Percentiles rank a stretch among this genome's conserved stretches.
Conservation (phyloP, 2,797 vertebrate genomes). For the Pipistrellus pipistrellus region DNA sequence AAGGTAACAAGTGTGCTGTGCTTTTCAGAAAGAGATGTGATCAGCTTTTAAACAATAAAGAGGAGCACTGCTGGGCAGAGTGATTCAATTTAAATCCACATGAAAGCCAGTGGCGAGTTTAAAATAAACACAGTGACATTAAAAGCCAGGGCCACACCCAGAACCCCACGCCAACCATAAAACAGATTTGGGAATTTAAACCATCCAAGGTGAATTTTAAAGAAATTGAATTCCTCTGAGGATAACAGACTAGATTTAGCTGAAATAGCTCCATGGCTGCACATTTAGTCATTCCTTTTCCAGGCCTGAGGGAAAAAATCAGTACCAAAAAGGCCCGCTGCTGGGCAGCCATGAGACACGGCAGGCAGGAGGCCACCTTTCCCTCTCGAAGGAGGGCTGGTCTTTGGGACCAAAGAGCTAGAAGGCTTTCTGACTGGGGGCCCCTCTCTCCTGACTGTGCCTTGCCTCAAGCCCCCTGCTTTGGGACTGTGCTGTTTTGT, state of each 20-base stretch:
- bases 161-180: constrained; percentile 46
- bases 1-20: constrained; percentile 74
- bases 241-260: constrained; percentile 65
- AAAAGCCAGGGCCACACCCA: constrained; percentile 69
- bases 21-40: constrained; percentile 78
- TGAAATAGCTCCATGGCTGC: constrained; percentile 56
- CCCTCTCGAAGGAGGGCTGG: background rate
- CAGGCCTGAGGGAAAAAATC: constrained; percentile 29
- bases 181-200: constrained; percentile 70
- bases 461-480: background rate
- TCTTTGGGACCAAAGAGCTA: background rate
- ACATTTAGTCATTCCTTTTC: constrained; percentile 38
- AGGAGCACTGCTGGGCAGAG: constrained; percentile 68
- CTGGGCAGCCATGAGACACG: background rate
- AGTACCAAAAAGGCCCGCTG: background rate
- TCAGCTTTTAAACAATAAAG: constrained; percentile 82
- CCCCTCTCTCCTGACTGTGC: background rate
- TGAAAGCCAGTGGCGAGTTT: constrained; percentile 74
- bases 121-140: constrained; percentile 79
- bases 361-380: background rate
- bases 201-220: constrained; percentile 66
- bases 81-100: constrained; percentile 78
- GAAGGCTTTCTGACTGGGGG: background rate
- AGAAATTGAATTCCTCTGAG: constrained; percentile 74
- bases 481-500: background rate